phyloP scores from a whole-genome alignment of 2,888 invertebrate species.

The Ommatoiulus sabulosus region DNA sequence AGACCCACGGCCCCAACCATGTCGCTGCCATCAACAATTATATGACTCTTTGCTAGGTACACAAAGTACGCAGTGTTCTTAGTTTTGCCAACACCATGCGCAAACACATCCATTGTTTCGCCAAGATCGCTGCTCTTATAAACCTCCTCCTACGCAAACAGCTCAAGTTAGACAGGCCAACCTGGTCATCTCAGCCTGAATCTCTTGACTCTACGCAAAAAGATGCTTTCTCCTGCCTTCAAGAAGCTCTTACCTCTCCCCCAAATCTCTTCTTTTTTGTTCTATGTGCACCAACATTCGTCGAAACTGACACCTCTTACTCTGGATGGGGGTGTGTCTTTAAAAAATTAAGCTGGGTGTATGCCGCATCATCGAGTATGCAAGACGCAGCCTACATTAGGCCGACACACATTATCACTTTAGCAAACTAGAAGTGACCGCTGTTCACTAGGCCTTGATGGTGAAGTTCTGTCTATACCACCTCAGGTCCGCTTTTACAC shows the following conservation, averaged over 20 bases:
- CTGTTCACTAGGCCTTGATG: conserved; percentile 50
- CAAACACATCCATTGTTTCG: not conserved
- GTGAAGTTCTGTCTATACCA: conserved; percentile 6
- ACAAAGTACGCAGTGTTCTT: not conserved
- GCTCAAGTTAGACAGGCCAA: not conserved
- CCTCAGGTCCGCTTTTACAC: not conserved
- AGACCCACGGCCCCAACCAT: not conserved
- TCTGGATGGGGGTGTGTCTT: conserved; percentile 22
- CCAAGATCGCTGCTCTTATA: not conserved
- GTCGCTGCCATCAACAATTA: not conserved
- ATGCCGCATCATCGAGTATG: conserved; percentile 40
- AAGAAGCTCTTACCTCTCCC: not conserved
- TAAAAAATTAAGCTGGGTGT: not conserved
- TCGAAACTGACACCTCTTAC: conserved; percentile 48
- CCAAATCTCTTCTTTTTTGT: conserved; percentile 4
- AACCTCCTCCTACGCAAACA: not conserved
- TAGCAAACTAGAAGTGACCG: conserved; percentile 50
- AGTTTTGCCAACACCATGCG: conserved; percentile 13
- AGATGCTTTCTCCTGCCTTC: not conserved
- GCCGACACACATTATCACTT: conserved; percentile 20
- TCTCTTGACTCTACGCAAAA: not conserved
- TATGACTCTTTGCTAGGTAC: not conserved
- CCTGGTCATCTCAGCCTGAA: not conserved
- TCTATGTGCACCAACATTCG: not conserved
- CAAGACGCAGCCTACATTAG: conserved; percentile 23